Conservation (phyloP, 2,888 invertebrate species). For the Anticlea derivata region DNA sequence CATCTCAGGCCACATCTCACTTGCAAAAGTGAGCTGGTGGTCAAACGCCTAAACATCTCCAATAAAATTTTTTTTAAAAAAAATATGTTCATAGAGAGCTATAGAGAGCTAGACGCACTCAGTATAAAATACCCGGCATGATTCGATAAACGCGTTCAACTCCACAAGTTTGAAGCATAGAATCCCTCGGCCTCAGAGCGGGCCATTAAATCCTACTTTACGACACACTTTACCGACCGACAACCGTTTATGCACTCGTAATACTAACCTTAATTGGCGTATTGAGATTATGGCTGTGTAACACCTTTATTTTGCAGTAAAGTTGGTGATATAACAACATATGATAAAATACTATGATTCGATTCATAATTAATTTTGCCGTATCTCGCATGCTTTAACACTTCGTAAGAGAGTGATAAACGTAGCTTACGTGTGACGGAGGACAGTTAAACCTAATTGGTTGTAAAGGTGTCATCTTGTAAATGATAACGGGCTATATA, state of each 20-base stretch:
- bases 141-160: slow-evolving; percentile 21
- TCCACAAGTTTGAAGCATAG: slow-evolving; percentile 43
- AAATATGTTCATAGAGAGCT: too few relatives aligned
- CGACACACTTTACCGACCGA: slow-evolving; percentile 60
- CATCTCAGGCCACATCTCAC: too few relatives aligned
- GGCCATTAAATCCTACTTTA: slow-evolving; percentile 75
- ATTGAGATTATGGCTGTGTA: slow-evolving; percentile 73
- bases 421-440: slow-evolving; percentile 7
- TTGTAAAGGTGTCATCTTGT: slow-evolving; percentile 6
- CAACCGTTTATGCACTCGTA: slow-evolving; percentile 68
- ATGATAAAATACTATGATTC: slow-evolving; percentile 23
- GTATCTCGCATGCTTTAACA: slow-evolving; percentile 18
- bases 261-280: slow-evolving; percentile 76
- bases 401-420: slow-evolving; percentile 18
- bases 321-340: slow-evolving; percentile 17
- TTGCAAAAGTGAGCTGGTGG: too few relatives aligned
- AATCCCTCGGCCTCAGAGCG: slow-evolving; percentile 62
- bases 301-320: slow-evolving; percentile 40
- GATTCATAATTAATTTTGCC: slow-evolving; percentile 16
- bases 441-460: slow-evolving; percentile 12
- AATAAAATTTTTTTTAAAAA: too few relatives aligned
- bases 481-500: slow-evolving; percentile 1
- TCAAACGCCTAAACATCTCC: too few relatives aligned
- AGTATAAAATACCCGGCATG: slow-evolving; percentile 5
- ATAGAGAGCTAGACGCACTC: too few relatives aligned